Evolutionary conservation across 1,140 invertebrate species (phyloP).

Genomic region (Cataglyphis hispanica): DNA sequence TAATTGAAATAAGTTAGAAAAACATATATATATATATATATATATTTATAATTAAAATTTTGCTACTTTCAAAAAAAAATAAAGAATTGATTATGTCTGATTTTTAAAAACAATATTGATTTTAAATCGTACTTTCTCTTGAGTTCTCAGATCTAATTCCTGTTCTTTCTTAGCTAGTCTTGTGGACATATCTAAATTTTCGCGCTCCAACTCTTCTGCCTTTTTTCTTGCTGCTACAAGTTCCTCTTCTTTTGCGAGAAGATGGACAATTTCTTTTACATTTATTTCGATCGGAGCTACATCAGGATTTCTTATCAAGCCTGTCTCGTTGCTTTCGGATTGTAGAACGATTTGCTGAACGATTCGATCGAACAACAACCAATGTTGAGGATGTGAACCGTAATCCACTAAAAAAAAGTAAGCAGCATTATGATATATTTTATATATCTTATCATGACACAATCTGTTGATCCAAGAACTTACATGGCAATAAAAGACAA

Average conservation of each 20-base stretch:
- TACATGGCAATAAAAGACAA: conserved; percentile 95
- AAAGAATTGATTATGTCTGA: not conserved
- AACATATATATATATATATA: too few relatives aligned
- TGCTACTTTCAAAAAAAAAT: too few relatives aligned
- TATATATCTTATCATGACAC: too few relatives aligned
- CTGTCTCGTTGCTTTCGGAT: conserved; percentile 88
- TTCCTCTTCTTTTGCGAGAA: conserved; percentile 97
- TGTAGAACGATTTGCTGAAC: conserved; percentile 98
- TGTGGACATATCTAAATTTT: conserved; percentile 95
- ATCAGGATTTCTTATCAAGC: conserved; percentile 92
- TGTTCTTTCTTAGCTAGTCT: conserved; percentile 97
- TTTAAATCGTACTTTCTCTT: conserved; percentile 90
- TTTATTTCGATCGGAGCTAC: conserved; percentile 95
- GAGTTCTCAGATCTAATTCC: conserved; percentile 94
- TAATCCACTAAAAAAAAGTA: conserved; percentile 89
- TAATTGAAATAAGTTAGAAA: too few relatives aligned
- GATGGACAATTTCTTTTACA: conserved; percentile 95
- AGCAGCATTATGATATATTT: not conserved
- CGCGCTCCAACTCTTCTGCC: conserved; percentile 95
- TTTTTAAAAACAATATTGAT: not conserved
- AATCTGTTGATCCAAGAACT: conserved; percentile 85
- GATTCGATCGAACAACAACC: conserved; percentile 97
- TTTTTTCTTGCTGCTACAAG: conserved; percentile 94
- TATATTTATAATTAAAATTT: too few relatives aligned
- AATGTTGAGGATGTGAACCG: conserved; percentile 95